Evolutionary conservation across 2,797 vertebrate genomes (phyloP), one percentile per base, ranked within the genome.

Genomic region (Coilia nasus): DNA sequence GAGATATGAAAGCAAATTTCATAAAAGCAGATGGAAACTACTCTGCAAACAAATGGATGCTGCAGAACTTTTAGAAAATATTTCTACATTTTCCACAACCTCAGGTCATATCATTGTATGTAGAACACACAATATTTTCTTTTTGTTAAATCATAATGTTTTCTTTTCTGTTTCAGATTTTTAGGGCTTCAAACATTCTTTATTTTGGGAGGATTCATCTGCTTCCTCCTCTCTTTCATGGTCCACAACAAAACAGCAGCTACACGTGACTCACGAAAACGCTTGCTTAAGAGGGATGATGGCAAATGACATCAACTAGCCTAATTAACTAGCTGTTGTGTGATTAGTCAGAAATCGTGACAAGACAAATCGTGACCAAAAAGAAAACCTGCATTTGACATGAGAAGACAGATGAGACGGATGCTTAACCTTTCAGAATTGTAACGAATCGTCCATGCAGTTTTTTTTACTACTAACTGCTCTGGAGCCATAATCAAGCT

Each of bases 161-260:
- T 82, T 60, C 50, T 46, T 75, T 85, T 82, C 84, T 60, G 83
- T 54, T 89, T 84, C 87, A 96, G 96, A 91, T 96, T 94, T 88
- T 89, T 96, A 83, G 95, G 96, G 21, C 87, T 96, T 35, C 93
- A 93, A 92, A 87, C 87, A 0, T 81, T 95, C 23, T 96, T 96
- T 9, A 82, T 95, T 28, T 91, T 90, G 2, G 93, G 93, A 0
- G 93, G 83, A 0, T 90, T 95, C 75, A 86, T 94, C 83, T 96
- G 94, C 87, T 96, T 94, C 91, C 35, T 94, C 71, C 83, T 95
- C 83, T 91, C 92, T 0, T 47, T 90, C 0, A 6, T 95, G 25
- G 88, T 95, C 23, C 91, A 96, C 81, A 86, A 87, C 54, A 85
- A 83, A 14, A 19, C 83, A 75, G 15, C 67, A 35, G 15, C 67